Conservation (phyloP, 2,888 invertebrate genomes). For the Allolobophora icterica region DNA sequence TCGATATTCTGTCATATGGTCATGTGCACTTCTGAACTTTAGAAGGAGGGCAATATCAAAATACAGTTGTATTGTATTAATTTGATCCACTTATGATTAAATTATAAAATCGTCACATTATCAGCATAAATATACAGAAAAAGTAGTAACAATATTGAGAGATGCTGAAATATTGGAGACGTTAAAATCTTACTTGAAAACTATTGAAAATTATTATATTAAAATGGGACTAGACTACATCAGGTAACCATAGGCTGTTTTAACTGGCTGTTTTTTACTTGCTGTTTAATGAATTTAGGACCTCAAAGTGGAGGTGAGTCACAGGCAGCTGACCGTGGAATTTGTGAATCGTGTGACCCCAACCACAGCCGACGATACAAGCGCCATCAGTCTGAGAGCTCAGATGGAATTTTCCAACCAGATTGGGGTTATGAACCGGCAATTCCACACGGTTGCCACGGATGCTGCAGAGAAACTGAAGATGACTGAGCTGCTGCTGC, state of each 20-base stretch:
- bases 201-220: neutral
- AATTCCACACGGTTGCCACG: slow-evolving; percentile 55
- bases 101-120: no score
- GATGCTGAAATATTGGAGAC: neutral
- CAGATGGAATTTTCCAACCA: slow-evolving; percentile 59
- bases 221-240: neutral
- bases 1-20: no score
- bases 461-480: slow-evolving; percentile 55
- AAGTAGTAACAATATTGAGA: no score
- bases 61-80: no score
- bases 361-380: slow-evolving; percentile 15
- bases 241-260: no score
- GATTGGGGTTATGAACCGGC: slow-evolving; percentile 56
- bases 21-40: no score
- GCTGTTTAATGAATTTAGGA: slow-evolving; percentile 50
- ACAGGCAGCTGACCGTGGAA: slow-evolving; percentile 61
- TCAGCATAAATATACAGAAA: no score
- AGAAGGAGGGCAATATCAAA: no score
- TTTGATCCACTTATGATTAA: no score
- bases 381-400: neutral
- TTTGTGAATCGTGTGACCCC: slow-evolving; percentile 59
- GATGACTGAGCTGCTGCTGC: slow-evolving; percentile 46
- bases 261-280: no score
- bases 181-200: neutral
- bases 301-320: slow-evolving; percentile 60